A percentile compares a stretch with the other conserved stretches of the same genome.
phyloP scores from a whole-genome alignment of 1,140 invertebrate species.

The Pentalonia nigronervosa region DNA sequence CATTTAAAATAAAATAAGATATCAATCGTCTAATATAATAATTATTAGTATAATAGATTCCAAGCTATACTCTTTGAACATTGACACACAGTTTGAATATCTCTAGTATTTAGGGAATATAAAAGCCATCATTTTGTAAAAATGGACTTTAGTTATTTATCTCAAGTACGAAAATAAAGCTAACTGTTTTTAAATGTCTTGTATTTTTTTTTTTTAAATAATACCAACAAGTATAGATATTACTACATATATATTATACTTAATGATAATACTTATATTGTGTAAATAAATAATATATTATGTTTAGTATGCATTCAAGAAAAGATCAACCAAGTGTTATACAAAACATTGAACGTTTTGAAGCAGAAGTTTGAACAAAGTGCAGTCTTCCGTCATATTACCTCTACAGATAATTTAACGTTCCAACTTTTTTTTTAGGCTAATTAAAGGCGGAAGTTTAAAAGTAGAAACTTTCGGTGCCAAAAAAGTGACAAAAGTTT shows the following conservation, averaged over 20 bases:
- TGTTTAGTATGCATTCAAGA: no score
- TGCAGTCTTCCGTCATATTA: slow-evolving; percentile 21
- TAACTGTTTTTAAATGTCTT: not conserved
- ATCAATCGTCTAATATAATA: not conserved
- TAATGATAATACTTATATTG: not conserved
- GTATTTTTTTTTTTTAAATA: not conserved
- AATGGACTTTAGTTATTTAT: not conserved
- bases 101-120: no score
- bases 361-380: slow-evolving; percentile 1
- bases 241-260: not conserved
- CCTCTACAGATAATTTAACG: slow-evolving; percentile 14
- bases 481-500: not conserved
- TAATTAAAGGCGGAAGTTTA: slow-evolving; percentile 43
- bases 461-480: not conserved
- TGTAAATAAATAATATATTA: not conserved
- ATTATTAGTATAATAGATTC: not conserved
- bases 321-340: not conserved
- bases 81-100: not conserved
- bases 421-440: slow-evolving; percentile 9
- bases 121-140: not conserved
- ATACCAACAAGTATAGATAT: not conserved
- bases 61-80: not conserved
- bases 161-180: not conserved
- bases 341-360: not conserved
- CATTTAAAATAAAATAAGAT: not conserved